These are phyloP conservation scores for Strigamia transsilvanica DNA, from an alignment of 2,888 invertebrate species.

Conservation along the genomic window DNA sequence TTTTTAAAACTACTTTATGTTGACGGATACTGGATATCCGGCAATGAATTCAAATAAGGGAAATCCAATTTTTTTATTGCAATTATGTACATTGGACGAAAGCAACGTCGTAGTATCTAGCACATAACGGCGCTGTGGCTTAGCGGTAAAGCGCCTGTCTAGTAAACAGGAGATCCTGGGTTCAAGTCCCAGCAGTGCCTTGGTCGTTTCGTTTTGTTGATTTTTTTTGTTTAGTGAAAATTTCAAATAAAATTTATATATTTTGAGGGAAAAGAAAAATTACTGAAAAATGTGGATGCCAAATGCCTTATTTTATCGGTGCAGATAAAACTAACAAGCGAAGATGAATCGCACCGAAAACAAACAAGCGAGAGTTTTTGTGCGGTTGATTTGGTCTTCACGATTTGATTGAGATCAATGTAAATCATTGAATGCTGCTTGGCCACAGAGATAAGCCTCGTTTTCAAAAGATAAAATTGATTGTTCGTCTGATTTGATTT, in stretches of 20 bases:
- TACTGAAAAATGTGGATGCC: too few relatives aligned
- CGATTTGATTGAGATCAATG: not conserved
- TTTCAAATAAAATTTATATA: too few relatives aligned
- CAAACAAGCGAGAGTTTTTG: not conserved
- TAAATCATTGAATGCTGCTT: not conserved
- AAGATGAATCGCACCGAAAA: conserved; percentile 1
- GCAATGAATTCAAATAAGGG: not conserved
- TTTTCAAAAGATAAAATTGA: conserved; percentile 1
- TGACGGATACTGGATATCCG: conserved; percentile 1
- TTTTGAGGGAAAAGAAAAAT: not conserved
- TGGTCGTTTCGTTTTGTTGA: not conserved
- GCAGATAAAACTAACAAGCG: not conserved
- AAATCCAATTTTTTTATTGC: not conserved
- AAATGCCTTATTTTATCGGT: not conserved
- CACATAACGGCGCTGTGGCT: conserved; percentile 7
- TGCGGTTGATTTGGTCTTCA: not conserved
- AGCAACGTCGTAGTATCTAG: not conserved
- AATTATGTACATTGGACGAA: not conserved
- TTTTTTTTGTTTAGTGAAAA: not conserved
- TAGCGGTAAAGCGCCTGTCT: conserved; percentile 37
- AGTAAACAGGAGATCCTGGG: conserved; percentile 35
- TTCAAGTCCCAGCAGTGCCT: not conserved
- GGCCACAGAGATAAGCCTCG: not conserved
- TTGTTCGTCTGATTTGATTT: not conserved
- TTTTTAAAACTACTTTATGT: not conserved